phyloP scores from a whole-genome alignment of 2,113 vertebrate genomes.

The Zonotrichia leucophrys region DNA sequence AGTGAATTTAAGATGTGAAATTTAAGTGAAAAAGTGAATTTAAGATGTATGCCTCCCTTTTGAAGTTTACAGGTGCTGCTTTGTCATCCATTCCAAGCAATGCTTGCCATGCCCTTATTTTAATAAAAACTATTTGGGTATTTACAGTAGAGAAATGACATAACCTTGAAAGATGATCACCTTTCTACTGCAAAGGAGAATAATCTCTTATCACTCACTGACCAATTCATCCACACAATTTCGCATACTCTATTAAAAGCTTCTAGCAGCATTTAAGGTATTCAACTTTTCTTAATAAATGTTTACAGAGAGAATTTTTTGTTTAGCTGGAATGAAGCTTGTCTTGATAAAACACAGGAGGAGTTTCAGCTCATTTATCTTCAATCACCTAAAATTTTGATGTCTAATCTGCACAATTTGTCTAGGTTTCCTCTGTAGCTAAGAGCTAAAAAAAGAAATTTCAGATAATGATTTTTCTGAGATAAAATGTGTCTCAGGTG shows the following conservation, averaged over 20 bases:
- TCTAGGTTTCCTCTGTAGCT: not conserved
- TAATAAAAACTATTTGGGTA: not conserved
- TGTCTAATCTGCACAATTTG: not conserved
- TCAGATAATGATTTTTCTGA: not conserved
- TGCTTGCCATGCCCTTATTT: not conserved
- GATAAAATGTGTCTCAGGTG: not conserved
- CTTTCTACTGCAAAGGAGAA: not conserved
- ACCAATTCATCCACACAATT: not conserved
- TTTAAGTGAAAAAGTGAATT: no score
- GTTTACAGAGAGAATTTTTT: not conserved
- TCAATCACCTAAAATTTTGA: not conserved
- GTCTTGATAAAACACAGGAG: not conserved
- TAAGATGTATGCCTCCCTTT: not conserved
- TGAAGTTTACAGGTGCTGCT: not conserved
- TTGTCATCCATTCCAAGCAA: not conserved
- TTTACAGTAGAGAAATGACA: not conserved
- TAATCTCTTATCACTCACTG: not conserved
- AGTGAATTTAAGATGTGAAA: not conserved
- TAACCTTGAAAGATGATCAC: not conserved
- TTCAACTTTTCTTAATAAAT: not conserved
- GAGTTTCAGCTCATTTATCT: not conserved
- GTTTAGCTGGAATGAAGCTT: not conserved
- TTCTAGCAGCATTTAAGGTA: not conserved
- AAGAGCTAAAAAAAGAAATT: not conserved
- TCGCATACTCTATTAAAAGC: not conserved